phyloP scores from a whole-genome alignment of 2,888 invertebrate genomes.

The Trisateles emortualis region DNA sequence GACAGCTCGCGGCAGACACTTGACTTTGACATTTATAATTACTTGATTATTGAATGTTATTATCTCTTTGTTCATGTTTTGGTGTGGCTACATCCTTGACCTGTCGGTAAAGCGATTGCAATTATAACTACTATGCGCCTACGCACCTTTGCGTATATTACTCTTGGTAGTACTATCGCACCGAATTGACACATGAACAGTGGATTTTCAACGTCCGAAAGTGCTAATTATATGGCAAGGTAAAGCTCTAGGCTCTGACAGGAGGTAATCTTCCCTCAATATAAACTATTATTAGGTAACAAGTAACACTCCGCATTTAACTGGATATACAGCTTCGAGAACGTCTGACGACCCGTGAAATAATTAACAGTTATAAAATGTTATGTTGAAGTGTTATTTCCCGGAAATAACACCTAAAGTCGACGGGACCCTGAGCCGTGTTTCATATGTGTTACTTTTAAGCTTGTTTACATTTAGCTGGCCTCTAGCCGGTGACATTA shows the following conservation, averaged over 20 bases:
- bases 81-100: slow-evolving; percentile 62
- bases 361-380: slow-evolving; percentile 52
- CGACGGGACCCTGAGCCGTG: slow-evolving; percentile 43
- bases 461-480: slow-evolving; percentile 60
- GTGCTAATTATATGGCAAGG: slow-evolving; percentile 49
- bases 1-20: slow-evolving; percentile 52
- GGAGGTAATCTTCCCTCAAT: slow-evolving; percentile 41
- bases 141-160: slow-evolving; percentile 46
- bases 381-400: slow-evolving; percentile 61
- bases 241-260: slow-evolving; percentile 38
- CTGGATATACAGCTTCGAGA: slow-evolving; percentile 44
- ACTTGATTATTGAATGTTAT: slow-evolving; percentile 60
- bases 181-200: slow-evolving; percentile 39
- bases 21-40: slow-evolving; percentile 69
- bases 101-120: slow-evolving; percentile 58
- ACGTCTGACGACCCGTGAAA: slow-evolving; percentile 36
- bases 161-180: too few species aligned
- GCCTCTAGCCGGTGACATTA: slow-evolving; percentile 58
- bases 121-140: slow-evolving; percentile 51
- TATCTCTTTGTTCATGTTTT: slow-evolving; percentile 63
- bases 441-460: slow-evolving; percentile 48
- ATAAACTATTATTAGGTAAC: slow-evolving; percentile 53
- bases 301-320: slow-evolving; percentile 42
- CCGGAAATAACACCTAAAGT: slow-evolving; percentile 61
- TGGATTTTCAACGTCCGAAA: slow-evolving; percentile 51